Conservation (phyloP, 2,113 vertebrate species). For the Furnarius figulus region DNA sequence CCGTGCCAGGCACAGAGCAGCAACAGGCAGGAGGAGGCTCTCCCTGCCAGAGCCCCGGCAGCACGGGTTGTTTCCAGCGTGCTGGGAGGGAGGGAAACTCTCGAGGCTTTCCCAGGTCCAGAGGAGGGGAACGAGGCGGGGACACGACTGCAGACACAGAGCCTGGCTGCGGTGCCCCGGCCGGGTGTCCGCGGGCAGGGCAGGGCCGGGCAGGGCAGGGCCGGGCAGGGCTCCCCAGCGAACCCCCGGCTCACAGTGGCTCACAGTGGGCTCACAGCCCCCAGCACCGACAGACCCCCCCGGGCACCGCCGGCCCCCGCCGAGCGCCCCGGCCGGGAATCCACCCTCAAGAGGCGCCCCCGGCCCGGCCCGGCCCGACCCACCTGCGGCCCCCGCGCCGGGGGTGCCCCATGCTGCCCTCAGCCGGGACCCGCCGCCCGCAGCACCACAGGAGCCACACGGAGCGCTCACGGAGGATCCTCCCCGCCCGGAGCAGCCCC, state of each 20-base stretch:
- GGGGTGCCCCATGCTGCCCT: conserved; percentile 37
- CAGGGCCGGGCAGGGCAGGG: not conserved
- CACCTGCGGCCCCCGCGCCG: conserved; percentile 68
- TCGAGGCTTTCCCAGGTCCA: fast-evolving
- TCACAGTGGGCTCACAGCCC: too few relatives aligned
- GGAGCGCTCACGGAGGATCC: too few relatives aligned
- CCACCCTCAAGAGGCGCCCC: too few relatives aligned
- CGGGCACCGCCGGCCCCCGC: not conserved
- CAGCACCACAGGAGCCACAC: too few relatives aligned
- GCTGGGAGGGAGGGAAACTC: not conserved
- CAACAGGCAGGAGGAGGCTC: not conserved
- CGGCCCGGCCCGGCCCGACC: conserved; percentile 5
- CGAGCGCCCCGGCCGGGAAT: too few relatives aligned
- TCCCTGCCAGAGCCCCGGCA: fast-evolving
- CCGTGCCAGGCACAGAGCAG: not conserved
- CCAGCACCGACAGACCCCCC: not conserved
- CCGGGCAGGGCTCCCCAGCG: not conserved
- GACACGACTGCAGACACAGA: not conserved
- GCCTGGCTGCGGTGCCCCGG: fast-evolving
- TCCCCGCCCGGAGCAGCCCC: too few relatives aligned
- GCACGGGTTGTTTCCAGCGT: not conserved
- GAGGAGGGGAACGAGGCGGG: not conserved
- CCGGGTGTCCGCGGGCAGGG: not conserved
- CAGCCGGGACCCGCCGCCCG: too few relatives aligned
- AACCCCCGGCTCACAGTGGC: too few relatives aligned